Base-by-base conservation (phyloP, 2,888 invertebrate genomes). In the Chrysina gloriosa region DNA sequence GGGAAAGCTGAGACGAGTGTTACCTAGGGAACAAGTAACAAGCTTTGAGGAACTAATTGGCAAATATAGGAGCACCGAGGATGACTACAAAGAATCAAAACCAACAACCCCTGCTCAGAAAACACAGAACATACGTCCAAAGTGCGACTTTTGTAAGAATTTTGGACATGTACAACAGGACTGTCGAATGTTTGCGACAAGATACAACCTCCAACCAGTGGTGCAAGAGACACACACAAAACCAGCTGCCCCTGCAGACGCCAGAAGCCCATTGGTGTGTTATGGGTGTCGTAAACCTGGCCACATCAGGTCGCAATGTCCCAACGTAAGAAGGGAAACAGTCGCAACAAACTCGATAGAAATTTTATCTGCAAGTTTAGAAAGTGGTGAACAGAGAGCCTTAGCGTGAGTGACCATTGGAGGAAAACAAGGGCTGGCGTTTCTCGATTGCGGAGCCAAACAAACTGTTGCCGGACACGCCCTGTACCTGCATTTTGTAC, bases 391-490 rank as follows among this genome's bases (percentile, higher is more conserved):
- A 36, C 7, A 7, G n/a, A 36, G 36, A 36, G 36, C 36, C 11
- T 36, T 36, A 11, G 36, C 36, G 2, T 11, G 11, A 36, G 27
- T 61, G 16, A 23, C 39, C 9, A 61, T 21, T 39, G 23, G 39
- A 19, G 19, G 7, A 11, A 5, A 19, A 4, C 14, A 3, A 14
- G 21, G 7, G 19, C 34, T 7, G 1, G 39, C 16, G 39, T 27
- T 27, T 25, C 21, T 9, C 29, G 23, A 27, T 21, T n/a, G n/a
- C n/a, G n/a, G n/a, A n/a, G n/a, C n/a, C n/a, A n/a, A n/a, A n/a
- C n/a, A n/a, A n/a, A n/a, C 21, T 23, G 16, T 47, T 52, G 25
- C 25, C n/a, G 52, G 21, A 48, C 48, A 48, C 48, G 21, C n/a
- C 25, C 21, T 48, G 25, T 48, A 48, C 19, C n/a, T 19, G 7